Evolutionary conservation across 1,140 invertebrate genomes (phyloP).

Genomic region (Lutraria rhynchaena): DNA sequence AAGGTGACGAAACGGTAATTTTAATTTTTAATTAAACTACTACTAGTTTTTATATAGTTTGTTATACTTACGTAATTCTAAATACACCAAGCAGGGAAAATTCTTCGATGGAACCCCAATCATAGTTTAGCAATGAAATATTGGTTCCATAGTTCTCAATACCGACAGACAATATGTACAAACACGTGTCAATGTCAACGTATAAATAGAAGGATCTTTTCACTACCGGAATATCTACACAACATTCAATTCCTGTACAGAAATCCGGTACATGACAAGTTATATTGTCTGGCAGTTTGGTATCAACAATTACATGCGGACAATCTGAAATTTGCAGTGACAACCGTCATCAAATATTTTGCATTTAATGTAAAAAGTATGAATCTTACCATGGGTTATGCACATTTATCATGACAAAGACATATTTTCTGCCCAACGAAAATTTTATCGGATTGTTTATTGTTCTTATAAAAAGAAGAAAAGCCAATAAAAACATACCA

Average conservation of each 20-base stretch:
- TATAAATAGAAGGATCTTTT: conserved; percentile 50
- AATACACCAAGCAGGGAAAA: conserved; percentile 25
- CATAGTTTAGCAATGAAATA: conserved; percentile 50
- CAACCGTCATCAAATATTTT: neutral
- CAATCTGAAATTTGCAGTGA: conserved; percentile 33
- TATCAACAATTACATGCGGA: conserved; percentile 5
- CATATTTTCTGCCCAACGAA: neutral
- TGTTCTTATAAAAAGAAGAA: neutral
- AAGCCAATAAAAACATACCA: neutral
- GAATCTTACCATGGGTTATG: neutral
- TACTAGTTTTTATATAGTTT: too few species aligned
- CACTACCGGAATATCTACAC: conserved; percentile 36
- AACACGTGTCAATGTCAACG: conserved; percentile 48
- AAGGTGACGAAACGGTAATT: too few species aligned
- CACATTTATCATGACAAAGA: neutral
- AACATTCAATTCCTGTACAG: conserved; percentile 61
- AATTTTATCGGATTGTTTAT: too few species aligned
- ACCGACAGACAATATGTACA: conserved; percentile 47
- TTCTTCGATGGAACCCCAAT: conserved; percentile 46
- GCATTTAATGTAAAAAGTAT: neutral
- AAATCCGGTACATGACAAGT: conserved; percentile 50
- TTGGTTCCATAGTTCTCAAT: conserved; percentile 55
- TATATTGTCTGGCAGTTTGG: conserved; percentile 25
- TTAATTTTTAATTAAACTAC: too few species aligned
- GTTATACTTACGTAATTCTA: conserved; percentile 18